These are phyloP conservation scores for Phenganax stokvisi DNA, from an alignment of 92 coral and sea anemone genomes.

Conservation along the genomic window DNA sequence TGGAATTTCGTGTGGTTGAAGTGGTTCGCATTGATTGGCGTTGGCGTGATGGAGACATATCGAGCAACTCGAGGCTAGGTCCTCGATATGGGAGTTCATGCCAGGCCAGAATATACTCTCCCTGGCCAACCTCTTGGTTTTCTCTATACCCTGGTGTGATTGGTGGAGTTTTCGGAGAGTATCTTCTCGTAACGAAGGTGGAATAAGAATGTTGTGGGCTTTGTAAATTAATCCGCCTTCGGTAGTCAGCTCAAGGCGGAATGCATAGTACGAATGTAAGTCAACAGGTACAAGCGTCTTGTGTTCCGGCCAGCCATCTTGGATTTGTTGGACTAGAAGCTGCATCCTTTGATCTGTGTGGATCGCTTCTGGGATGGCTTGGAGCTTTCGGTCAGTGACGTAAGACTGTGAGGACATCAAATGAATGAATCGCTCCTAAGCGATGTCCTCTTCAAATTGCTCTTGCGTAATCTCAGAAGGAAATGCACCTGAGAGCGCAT, in stretches of 20 bases:
- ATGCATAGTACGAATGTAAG: conserved; percentile 25
- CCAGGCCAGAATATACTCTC: conserved; percentile 1
- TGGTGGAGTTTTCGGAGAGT: conserved; percentile 48
- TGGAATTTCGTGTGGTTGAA: conserved; percentile 47
- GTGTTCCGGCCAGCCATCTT: conserved; percentile 46
- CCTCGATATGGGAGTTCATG: conserved; percentile 45
- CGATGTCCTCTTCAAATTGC: neutral
- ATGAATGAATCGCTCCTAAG: neutral
- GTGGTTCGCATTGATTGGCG: conserved; percentile 43
- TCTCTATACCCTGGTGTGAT: conserved; percentile 33
- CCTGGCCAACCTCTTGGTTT: too few species aligned
- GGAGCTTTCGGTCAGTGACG: conserved; percentile 17
- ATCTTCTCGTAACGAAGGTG: conserved; percentile 43
- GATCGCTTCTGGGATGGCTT: conserved; percentile 40
- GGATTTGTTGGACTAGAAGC: conserved; percentile 36
- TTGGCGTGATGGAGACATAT: conserved; percentile 48
- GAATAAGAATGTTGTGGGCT: conserved; percentile 45
- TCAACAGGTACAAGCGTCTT: conserved; percentile 27
- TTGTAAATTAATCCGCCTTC: conserved; percentile 43
- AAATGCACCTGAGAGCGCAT: neutral
- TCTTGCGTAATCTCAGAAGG: neutral
- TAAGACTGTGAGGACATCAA: neutral
- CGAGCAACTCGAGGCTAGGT: conserved; percentile 39
- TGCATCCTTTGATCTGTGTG: conserved; percentile 39
- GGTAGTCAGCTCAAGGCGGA: conserved; percentile 38